A percentile compares a stretch with the other conserved stretches of the same genome.
These are phyloP conservation scores for Heteromyza rotundicornis DNA, from an alignment of 2,888 invertebrate genomes.

Conservation along the genomic window DNA sequence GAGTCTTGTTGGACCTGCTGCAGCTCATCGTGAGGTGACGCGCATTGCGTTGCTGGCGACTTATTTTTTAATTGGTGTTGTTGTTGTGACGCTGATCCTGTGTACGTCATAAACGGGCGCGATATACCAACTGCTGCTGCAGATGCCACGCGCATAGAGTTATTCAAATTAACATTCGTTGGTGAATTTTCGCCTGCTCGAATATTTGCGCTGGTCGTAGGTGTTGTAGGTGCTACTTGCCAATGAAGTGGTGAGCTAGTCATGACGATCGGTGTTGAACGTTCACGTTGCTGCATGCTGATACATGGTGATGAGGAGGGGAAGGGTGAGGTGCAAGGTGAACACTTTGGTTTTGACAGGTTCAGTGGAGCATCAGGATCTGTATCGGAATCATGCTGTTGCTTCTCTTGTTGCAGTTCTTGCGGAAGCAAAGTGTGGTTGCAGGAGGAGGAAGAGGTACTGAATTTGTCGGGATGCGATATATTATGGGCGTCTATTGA, in stretches of 20 bases:
- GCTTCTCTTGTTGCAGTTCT: slow-evolving; percentile 30
- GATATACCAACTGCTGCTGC: slow-evolving; percentile 29
- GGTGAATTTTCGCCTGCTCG: not conserved
- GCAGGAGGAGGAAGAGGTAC: slow-evolving; percentile 33
- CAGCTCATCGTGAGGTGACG: not conserved
- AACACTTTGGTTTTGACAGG: slow-evolving; percentile 83
- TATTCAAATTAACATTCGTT: slow-evolving; percentile 32
- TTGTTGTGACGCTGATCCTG: not conserved
- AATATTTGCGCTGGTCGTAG: slow-evolving; percentile 1
- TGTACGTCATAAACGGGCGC: slow-evolving; percentile 22
- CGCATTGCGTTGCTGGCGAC: not conserved
- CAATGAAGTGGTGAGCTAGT: slow-evolving; percentile 41
- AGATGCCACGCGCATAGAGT: slow-evolving; percentile 34
- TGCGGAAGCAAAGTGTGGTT: slow-evolving; percentile 30
- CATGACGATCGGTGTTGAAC: slow-evolving; percentile 29
- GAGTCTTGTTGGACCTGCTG: not conserved
- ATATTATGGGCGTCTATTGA: not conserved
- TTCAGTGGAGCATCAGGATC: slow-evolving; percentile 86
- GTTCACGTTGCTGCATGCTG: slow-evolving; percentile 27
- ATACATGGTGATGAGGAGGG: slow-evolving; percentile 42
- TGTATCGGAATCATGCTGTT: slow-evolving; percentile 73
- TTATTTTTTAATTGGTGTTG: too few species aligned
- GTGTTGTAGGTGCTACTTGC: slow-evolving; percentile 25
- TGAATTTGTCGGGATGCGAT: not conserved
- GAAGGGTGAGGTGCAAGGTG: slow-evolving; percentile 64